Percentiles rank a stretch among this genome's conserved stretches.
phyloP scores from a whole-genome alignment of 2,797 vertebrate species.

The Cephalopachus bancanus region DNA sequence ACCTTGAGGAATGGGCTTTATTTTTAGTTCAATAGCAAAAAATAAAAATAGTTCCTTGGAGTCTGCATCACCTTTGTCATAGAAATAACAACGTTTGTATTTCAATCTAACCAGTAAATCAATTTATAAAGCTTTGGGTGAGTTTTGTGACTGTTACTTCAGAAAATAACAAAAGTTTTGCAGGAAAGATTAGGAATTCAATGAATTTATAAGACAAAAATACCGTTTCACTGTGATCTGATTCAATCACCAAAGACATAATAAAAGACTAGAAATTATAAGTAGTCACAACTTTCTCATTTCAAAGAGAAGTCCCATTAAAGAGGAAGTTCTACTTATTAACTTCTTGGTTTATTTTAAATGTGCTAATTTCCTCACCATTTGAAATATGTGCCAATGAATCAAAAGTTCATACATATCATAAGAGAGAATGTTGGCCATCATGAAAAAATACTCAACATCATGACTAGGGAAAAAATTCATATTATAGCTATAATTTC shows the following conservation, averaged over 20 bases:
- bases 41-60: background rate
- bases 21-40: slow-evolving; percentile 31
- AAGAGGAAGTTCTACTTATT: background rate
- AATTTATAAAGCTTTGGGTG: background rate
- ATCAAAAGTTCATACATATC: background rate
- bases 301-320: background rate
- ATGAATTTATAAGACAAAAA: background rate
- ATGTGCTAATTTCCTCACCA: background rate
- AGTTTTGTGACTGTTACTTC: background rate
- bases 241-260: background rate
- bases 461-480: background rate
- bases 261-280: background rate
- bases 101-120: background rate
- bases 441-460: background rate
- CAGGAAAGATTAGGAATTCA: background rate
- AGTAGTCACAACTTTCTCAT: background rate
- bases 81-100: background rate
- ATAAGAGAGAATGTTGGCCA: background rate
- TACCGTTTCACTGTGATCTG: background rate
- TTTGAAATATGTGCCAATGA: background rate
- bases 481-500: background rate
- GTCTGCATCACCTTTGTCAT: background rate
- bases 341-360: slow-evolving; percentile 28
- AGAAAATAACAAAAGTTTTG: background rate
- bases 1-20: background rate